Percentiles rank a stretch among this genome's conserved stretches.
phyloP scores from a whole-genome alignment of 2,888 invertebrate species.

The Steinernema hermaphroditum region DNA sequence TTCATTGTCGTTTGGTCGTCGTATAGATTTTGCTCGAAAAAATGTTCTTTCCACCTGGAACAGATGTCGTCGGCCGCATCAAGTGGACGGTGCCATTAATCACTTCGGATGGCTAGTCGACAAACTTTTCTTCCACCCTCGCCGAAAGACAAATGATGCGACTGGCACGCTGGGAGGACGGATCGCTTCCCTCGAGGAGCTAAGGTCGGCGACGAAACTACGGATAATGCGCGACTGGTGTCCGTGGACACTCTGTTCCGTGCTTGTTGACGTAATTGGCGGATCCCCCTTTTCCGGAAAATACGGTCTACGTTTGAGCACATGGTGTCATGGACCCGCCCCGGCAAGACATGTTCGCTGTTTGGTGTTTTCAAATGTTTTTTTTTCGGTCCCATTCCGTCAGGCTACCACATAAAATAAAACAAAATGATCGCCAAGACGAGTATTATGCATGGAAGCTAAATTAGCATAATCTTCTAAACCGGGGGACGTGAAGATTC shows the following conservation, averaged over 20 bases:
- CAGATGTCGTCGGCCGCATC: conserved; percentile 27
- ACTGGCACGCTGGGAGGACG: background rate
- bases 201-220: no score
- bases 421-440: background rate
- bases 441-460: no score
- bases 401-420: background rate
- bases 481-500: background rate
- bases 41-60: conserved; percentile 29
- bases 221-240: no score
- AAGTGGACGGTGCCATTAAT: conserved; percentile 14
- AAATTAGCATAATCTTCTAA: background rate
- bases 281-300: background rate
- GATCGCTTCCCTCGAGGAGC: background rate
- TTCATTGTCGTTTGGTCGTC: conserved; percentile 24
- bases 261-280: background rate
- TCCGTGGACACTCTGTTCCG: no score
- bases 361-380: background rate
- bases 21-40: conserved; percentile 30
- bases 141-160: conserved; percentile 22
- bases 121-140: conserved; percentile 31
- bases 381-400: background rate
- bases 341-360: no score
- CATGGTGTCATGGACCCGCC: no score
- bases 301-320: background rate
- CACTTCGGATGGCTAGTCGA: background rate